Conservation (phyloP, 2,113 vertebrate species). For the Menura novaehollandiae region DNA sequence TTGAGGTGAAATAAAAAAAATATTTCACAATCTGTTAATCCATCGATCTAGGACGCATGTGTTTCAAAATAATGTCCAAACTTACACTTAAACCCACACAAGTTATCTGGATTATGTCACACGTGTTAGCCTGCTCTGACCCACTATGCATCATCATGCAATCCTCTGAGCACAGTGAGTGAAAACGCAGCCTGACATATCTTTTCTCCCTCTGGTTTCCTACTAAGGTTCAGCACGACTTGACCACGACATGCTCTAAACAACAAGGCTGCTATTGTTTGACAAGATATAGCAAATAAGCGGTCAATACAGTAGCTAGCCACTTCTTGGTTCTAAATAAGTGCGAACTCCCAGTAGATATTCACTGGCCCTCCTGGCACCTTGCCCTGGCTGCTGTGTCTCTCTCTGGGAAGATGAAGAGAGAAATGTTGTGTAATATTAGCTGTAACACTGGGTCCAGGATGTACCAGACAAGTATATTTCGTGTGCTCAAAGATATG, state of each 20-base stretch:
- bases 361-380: background rate
- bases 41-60: background rate
- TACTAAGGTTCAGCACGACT: background rate
- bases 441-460: background rate
- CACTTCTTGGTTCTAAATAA: background rate
- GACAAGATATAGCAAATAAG: background rate
- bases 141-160: background rate
- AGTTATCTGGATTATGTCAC: background rate
- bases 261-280: background rate
- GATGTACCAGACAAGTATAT: background rate
- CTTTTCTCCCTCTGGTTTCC: background rate
- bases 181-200: background rate
- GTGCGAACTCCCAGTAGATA: background rate
- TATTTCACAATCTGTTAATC: background rate
- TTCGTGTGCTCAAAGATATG: background rate
- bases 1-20: background rate
- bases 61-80: background rate
- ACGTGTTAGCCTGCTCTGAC: background rate
- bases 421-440: background rate
- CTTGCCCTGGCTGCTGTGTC: background rate
- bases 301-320: fast-evolving
- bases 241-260: background rate
- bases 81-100: background rate
- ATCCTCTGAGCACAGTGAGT: background rate
- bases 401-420: background rate